phyloP scores from a whole-genome alignment of 1,140 invertebrate species.

The Drosophila elegans region DNA sequence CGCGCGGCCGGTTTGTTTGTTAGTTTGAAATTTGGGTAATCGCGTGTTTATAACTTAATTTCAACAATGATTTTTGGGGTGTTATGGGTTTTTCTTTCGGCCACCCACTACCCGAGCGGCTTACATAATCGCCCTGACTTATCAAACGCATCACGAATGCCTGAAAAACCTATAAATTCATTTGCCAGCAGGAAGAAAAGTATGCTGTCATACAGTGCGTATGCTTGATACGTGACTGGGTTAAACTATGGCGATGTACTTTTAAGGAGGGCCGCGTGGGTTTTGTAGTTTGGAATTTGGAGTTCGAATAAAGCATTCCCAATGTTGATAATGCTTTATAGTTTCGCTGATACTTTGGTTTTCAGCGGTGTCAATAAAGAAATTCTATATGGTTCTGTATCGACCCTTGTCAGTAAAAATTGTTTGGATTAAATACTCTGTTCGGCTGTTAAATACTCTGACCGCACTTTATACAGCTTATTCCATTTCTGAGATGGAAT shows the following conservation, averaged over 20 bases:
- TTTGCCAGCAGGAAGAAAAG: slow-evolving; percentile 51
- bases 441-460: slow-evolving; percentile 15
- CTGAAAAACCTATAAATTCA: slow-evolving; percentile 49
- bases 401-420: slow-evolving; percentile 3
- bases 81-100: slow-evolving; percentile 59
- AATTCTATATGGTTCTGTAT: slow-evolving; percentile 34
- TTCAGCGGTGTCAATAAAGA: slow-evolving; percentile 55
- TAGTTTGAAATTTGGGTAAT: slow-evolving; percentile 56
- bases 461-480: not conserved
- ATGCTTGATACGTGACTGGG: slow-evolving; percentile 69
- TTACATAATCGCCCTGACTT: slow-evolving; percentile 63
- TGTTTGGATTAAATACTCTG: not conserved
- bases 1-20: slow-evolving; percentile 6
- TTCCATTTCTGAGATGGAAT: not conserved
- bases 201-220: slow-evolving; percentile 71
- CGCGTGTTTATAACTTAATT: slow-evolving; percentile 68
- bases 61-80: slow-evolving; percentile 62
- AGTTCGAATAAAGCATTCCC: slow-evolving; percentile 29
- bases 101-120: slow-evolving; percentile 37
- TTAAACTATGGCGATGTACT: slow-evolving; percentile 30
- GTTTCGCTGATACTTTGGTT: slow-evolving; percentile 5
- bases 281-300: slow-evolving; percentile 30
- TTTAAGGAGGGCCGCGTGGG: slow-evolving; percentile 15
- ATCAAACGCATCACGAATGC: slow-evolving; percentile 75
- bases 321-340: slow-evolving; percentile 24